These are phyloP conservation scores for Brachyistius frenatus DNA, from an alignment of 2,113 vertebrate genomes.

Conservation along the genomic window DNA sequence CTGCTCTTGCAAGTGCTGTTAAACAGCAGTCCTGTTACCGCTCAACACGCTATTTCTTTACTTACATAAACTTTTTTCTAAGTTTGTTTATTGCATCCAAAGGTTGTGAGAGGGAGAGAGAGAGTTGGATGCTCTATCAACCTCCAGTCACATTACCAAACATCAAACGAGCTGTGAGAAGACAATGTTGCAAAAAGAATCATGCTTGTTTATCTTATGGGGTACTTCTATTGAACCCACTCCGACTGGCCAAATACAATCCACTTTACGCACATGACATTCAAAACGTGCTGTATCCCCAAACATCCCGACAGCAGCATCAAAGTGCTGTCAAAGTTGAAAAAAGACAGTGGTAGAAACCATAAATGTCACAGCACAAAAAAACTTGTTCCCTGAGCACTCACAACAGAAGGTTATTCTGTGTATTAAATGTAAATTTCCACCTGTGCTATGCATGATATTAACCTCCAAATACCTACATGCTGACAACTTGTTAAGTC, in stretches of 20 bases:
- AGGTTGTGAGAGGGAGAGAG: neutral
- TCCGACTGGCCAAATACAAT: constrained; percentile 59
- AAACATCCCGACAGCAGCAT: constrained; percentile 54
- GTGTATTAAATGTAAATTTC: constrained; percentile 51
- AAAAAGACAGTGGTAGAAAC: constrained; percentile 49
- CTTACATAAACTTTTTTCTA: constrained; percentile 15
- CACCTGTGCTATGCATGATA: constrained; percentile 40
- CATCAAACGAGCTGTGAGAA: constrained; percentile 25
- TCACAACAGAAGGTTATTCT: constrained; percentile 36
- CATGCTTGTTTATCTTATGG: constrained; percentile 33
- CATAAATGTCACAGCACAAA: constrained; percentile 63
- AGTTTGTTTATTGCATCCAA: constrained; percentile 28
- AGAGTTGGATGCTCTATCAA: constrained; percentile 10
- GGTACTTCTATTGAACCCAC: constrained; percentile 16
- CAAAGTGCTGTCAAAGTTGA: constrained; percentile 61
- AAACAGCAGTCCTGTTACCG: too few species aligned
- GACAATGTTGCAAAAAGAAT: constrained; percentile 17
- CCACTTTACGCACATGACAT: constrained; percentile 65
- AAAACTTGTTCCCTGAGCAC: constrained; percentile 36
- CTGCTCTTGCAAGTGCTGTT: too few species aligned
- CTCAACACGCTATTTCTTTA: constrained; percentile 14
- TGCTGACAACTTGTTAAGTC: neutral
- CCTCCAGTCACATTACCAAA: constrained; percentile 12
- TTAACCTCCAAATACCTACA: constrained; percentile 46
- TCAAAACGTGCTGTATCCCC: constrained; percentile 44